Percentiles rank a stretch among this genome's conserved stretches.
Evolutionary conservation across 2,113 vertebrate species (phyloP).

Genomic region (Brachyhypopomus gauderio): DNA sequence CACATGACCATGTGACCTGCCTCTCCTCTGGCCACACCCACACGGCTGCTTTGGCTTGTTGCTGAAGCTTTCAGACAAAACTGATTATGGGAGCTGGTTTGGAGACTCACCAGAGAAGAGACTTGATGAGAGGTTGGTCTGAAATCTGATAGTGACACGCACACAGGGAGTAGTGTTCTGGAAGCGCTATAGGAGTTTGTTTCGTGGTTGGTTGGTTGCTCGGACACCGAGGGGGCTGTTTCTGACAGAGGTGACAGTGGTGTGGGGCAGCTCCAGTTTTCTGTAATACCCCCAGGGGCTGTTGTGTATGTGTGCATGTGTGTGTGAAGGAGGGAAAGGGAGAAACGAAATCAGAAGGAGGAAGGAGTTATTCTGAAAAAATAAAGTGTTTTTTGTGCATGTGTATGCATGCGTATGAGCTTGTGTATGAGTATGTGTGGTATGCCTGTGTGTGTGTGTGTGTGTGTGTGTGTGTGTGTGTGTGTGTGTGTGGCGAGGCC

Average conservation of each 20-base stretch:
- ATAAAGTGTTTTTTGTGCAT: constrained; percentile 17
- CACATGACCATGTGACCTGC: neutral
- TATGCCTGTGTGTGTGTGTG: constrained; percentile 29
- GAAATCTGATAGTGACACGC: constrained; percentile 42
- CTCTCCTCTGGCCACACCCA: neutral
- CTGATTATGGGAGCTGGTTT: constrained; percentile 35
- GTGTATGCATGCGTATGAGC: neutral
- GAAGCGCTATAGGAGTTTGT: constrained; percentile 14
- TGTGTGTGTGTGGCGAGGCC: neutral
- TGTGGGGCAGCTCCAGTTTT: constrained; percentile 28
- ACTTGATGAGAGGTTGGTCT: constrained; percentile 35
- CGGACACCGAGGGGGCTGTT: constrained; percentile 42
- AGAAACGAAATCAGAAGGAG: constrained; percentile 4
- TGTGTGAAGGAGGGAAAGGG: neutral
- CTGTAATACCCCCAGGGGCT: constrained; percentile 32
- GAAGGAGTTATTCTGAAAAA: constrained; percentile 10
- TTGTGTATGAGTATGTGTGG: neutral
- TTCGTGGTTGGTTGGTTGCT: constrained; percentile 44
- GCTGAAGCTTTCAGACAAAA: constrained; percentile 39
- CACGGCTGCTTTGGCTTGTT: constrained; percentile 29
- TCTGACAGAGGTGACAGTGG: constrained; percentile 49
- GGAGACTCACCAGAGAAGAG: constrained; percentile 14
- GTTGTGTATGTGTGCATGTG: constrained; percentile 42
- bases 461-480: constrained; percentile 36
- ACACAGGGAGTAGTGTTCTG: constrained; percentile 24